phyloP scores from a whole-genome alignment of 2,113 vertebrate genomes.

The Condylura cristata region DNA sequence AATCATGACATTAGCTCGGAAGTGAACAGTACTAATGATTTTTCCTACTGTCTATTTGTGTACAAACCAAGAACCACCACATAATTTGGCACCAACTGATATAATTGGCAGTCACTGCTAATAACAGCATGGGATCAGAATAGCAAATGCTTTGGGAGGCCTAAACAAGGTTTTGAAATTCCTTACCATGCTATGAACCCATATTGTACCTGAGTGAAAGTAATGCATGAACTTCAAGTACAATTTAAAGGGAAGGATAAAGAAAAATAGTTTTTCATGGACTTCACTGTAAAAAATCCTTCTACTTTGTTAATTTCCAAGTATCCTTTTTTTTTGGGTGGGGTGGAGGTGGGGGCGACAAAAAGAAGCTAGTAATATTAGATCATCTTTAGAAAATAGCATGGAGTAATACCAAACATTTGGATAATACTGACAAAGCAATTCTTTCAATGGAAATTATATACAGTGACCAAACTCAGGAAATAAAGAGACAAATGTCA shows the following conservation, averaged over 20 bases:
- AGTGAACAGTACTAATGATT: conserved; percentile 33
- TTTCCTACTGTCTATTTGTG: background rate
- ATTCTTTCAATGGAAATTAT: background rate
- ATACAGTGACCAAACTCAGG: background rate
- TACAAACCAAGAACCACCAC: conserved; percentile 35
- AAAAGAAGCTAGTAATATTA: no score
- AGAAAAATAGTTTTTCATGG: background rate
- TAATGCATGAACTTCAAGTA: background rate
- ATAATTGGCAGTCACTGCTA: conserved; percentile 19
- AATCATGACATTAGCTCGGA: background rate
- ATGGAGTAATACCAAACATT: background rate
- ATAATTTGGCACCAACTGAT: conserved; percentile 30
- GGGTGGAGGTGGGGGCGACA: no score
- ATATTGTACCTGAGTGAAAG: conserved; percentile 32
- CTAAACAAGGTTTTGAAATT: background rate
- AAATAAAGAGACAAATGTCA: background rate
- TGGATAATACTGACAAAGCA: background rate
- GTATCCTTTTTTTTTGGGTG: background rate
- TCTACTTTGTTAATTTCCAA: conserved; percentile 35
- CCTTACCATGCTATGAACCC: background rate
- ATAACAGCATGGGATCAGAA: background rate
- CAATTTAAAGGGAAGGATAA: background rate
- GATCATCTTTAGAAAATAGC: background rate
- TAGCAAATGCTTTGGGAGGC: conserved; percentile 17
- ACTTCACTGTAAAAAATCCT: conserved; percentile 19